A percentile compares a stretch with the other conserved stretches of the same genome.
phyloP scores from a whole-genome alignment of 2,888 invertebrate species.

The Eupithecia inturbata region DNA sequence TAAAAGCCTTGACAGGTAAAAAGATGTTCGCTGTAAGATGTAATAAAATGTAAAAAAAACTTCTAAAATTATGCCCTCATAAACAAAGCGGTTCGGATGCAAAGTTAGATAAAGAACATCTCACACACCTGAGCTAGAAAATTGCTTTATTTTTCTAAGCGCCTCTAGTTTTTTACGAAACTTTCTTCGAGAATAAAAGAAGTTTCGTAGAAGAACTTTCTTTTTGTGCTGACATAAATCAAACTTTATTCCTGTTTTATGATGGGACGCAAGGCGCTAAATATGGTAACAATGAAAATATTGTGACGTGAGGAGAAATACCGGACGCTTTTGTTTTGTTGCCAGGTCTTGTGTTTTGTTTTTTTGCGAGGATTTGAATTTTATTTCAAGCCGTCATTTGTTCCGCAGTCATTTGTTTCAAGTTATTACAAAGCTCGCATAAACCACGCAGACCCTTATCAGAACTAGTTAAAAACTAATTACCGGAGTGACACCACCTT shows the following conservation, averaged over 20 bases:
- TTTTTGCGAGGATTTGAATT: conserved; percentile 35
- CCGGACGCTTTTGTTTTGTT: conserved; percentile 60
- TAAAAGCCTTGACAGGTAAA: conserved; percentile 57
- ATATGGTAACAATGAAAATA: conserved; percentile 77
- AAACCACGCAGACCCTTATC: conserved; percentile 81
- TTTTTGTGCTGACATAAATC: conserved; percentile 73
- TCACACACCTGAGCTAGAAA: conserved; percentile 84
- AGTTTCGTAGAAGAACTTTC: conserved; percentile 80
- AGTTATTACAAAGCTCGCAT: conserved; percentile 74
- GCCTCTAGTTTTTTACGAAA: conserved; percentile 82
- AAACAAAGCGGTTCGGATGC: conserved; percentile 83
- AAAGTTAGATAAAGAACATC: conserved; percentile 85
- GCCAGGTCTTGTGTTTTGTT: conserved; percentile 44
- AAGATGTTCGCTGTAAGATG: conserved; percentile 72
- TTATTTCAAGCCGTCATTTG: conserved; percentile 53
- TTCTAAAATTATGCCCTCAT: conserved; percentile 80
- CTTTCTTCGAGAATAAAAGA: conserved; percentile 82
- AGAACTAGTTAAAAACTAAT: conserved; percentile 85
- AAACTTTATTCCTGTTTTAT: conserved; percentile 66
- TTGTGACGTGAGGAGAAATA: conserved; percentile 74
- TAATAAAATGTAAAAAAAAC: conserved; percentile 82
- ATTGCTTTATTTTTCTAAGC: conserved; percentile 82
- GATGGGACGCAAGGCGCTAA: conserved; percentile 69
- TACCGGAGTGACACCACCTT: conserved; percentile 84
- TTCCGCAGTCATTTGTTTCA: conserved; percentile 64